Evolutionary conservation across 2,888 invertebrate species (phyloP).

Genomic region (Synanthedon vespiformis): DNA sequence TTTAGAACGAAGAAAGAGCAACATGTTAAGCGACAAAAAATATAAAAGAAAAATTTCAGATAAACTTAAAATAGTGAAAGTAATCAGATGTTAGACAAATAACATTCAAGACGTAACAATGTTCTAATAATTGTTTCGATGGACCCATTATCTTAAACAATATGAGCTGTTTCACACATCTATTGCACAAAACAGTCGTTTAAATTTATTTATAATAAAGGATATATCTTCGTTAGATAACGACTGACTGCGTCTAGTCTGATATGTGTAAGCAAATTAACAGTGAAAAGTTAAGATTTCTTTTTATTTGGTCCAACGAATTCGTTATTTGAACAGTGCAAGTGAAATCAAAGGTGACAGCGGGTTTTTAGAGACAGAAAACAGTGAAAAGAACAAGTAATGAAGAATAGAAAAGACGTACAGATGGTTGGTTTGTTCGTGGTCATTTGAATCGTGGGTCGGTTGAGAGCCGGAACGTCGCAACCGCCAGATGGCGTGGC

Average conservation of each 20-base stretch:
- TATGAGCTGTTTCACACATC: too few species aligned
- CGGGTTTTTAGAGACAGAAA: constrained; percentile 15
- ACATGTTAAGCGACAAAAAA: too few species aligned
- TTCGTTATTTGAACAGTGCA: not conserved
- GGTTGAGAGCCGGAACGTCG: constrained; percentile 69
- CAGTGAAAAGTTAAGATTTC: not conserved
- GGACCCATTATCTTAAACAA: too few species aligned
- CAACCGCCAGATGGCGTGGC: constrained; percentile 79
- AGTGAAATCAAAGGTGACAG: constrained; percentile 5
- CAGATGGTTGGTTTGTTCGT: constrained; percentile 68
- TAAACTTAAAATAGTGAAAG: too few species aligned
- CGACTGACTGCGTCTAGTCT: too few species aligned
- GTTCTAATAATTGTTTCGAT: too few species aligned
- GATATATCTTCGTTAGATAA: too few species aligned
- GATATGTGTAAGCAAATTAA: not conserved
- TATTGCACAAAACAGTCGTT: too few species aligned
- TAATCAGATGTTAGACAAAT: too few species aligned
- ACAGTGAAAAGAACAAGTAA: constrained; percentile 27
- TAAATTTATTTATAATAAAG: too few species aligned
- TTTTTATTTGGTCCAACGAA: not conserved
- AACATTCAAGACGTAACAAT: too few species aligned
- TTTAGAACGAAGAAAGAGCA: not conserved
- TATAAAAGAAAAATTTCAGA: too few species aligned
- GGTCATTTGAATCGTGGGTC: constrained; percentile 61
- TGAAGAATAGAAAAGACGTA: constrained; percentile 51